Evolutionary conservation across 2,888 invertebrate genomes (phyloP).

Genomic region (Eristalis pertinax): DNA sequence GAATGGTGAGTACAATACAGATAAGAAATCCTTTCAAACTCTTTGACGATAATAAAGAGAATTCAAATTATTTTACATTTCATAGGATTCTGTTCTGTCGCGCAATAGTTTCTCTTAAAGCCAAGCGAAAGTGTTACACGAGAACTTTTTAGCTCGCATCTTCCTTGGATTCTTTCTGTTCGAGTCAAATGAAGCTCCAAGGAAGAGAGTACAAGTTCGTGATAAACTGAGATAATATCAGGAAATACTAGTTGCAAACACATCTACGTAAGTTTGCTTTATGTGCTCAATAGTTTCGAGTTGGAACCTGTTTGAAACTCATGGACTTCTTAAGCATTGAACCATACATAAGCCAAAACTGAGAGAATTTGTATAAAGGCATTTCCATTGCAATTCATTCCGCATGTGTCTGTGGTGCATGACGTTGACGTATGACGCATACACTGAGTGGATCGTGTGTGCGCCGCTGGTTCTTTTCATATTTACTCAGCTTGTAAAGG

Average conservation of each 20-base stretch:
- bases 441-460: conserved; percentile 46
- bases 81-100: no score
- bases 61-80: no score
- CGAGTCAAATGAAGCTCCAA: neutral
- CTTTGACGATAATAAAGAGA: no score
- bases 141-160: no score
- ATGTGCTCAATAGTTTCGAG: conserved; percentile 21
- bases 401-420: conserved; percentile 25
- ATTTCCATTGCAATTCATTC: conserved; percentile 35
- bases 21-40: no score
- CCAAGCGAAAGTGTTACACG: no score
- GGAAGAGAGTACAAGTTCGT: conserved; percentile 38
- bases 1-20: no score
- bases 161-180: no score
- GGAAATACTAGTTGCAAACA: conserved; percentile 47
- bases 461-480: conserved; percentile 25
- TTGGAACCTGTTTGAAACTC: conserved; percentile 47
- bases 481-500: conserved; percentile 6
- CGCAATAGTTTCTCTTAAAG: no score
- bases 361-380: conserved; percentile 36
- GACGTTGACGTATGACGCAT: conserved; percentile 6
- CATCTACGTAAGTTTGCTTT: neutral
- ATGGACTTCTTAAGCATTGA: conserved; percentile 22
- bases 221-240: conserved; percentile 26
- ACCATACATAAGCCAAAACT: conserved; percentile 12